Percentiles rank a stretch among this genome's conserved stretches.
Conservation (phyloP, 2,113 vertebrate genomes). For the Alligator mississippiensis region DNA sequence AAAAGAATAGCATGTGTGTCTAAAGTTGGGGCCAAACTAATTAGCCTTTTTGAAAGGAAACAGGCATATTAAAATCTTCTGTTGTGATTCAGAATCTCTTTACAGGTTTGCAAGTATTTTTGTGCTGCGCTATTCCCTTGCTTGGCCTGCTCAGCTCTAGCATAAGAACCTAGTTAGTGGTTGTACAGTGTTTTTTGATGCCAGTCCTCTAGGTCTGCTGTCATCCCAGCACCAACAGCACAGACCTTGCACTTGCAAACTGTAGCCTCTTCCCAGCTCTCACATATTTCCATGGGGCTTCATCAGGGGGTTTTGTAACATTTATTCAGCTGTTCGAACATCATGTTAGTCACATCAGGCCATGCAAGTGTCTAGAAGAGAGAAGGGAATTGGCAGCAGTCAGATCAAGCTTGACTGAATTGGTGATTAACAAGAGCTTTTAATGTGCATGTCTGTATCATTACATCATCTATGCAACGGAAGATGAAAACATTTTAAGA, state of each 20-base stretch:
- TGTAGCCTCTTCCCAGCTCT: fast-evolving
- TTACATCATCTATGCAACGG: not conserved
- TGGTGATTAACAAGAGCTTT: not conserved
- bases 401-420: not conserved
- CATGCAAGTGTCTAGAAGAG: not conserved
- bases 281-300: not conserved
- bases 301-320: not conserved
- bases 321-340: not conserved
- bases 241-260: not conserved
- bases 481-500: not conserved
- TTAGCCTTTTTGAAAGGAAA: not conserved
- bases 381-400: not conserved
- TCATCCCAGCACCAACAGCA: not conserved
- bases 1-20: not conserved
- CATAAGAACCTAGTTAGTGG: not conserved
- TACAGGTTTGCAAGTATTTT: not conserved
- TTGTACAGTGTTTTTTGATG: not conserved
- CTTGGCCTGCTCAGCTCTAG: not conserved
- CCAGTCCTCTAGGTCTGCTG: not conserved
- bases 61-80: not conserved
- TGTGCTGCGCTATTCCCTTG: not conserved
- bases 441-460: not conserved
- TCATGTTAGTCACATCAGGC: not conserved
- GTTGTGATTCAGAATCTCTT: not conserved
- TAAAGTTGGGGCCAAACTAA: not conserved